Conservation (phyloP, 2,113 vertebrate species). For the Microcebus ravelobensis region DNA sequence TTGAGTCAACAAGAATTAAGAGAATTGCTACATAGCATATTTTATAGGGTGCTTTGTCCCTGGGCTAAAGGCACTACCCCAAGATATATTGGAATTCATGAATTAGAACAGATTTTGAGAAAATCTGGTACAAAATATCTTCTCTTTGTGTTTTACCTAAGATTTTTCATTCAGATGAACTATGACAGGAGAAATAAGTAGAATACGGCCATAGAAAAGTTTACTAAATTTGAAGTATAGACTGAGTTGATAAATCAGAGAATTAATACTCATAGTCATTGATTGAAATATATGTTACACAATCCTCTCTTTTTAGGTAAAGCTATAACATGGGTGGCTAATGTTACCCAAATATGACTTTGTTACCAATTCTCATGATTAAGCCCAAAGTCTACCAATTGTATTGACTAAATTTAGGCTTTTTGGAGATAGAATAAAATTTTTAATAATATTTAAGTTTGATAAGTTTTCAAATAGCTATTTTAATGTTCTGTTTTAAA, state of each 20-base stretch:
- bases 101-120: neutral
- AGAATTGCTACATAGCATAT: neutral
- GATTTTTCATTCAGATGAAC: neutral
- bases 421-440: neutral
- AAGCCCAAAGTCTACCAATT: neutral
- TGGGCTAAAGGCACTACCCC: neutral
- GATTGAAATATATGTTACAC: neutral
- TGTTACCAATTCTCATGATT: neutral
- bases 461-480: neutral
- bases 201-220: neutral
- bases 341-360: neutral
- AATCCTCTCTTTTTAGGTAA: neutral
- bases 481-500: neutral
- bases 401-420: neutral
- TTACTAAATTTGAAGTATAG: neutral
- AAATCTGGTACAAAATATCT: neutral
- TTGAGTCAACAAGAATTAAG: neutral
- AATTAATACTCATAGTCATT: neutral
- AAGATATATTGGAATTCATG: neutral
- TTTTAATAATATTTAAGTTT: slow-evolving; percentile 27
- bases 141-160: neutral
- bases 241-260: neutral
- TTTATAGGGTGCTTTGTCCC: neutral
- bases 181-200: neutral
- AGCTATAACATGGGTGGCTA: neutral